Base-by-base conservation (phyloP, 2,797 vertebrate species). In the Valencia hispanica region DNA sequence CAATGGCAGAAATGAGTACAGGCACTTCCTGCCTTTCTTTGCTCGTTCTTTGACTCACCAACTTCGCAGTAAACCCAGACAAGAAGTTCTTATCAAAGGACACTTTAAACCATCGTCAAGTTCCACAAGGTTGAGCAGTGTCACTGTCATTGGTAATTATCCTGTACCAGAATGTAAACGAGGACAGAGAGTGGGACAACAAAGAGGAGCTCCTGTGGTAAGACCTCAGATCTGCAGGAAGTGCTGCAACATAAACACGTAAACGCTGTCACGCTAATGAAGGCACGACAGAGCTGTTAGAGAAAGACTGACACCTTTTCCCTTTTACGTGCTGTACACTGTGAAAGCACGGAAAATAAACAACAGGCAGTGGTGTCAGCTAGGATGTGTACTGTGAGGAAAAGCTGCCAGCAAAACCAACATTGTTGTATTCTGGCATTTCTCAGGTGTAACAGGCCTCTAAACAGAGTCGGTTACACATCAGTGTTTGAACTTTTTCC, bases 111-210 rank as follows among this genome's bases (percentile, higher is more conserved):
- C 80, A 88, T 79, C 86, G 85, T 91, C 84, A 86, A 77, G 82
- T 83, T 81, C 80, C 87, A 83, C 79, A 79, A 85, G 83, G 82
- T 84, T 72, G 87, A 90, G 84, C 82, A 36, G 81, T 84, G 86
- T 89, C 87, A 86, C 86, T 90, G 90, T 90, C 86, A 68, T 11
- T 51, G 90, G 65, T 89, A 93, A 94, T 94, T 92, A 92, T 91
- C 78, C 79, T 11, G 51, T 74, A 69, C 71, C 72, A 68, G 74
- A 73, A 87, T 78, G 86, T 87, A 92, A 93, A 89, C 34, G 72
- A 84, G 78, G 79, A 88, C 79, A 77, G 66, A 73, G 81, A 70
- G 75, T 70, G 73, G 59, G 84, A 89, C 76, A 90, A 93, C 90
- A 89, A 76, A 89, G 76, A 78, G 61, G 74, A 47, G 15, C 74